phyloP scores from a whole-genome alignment of 2,113 vertebrate species.

The Plecotus auritus region DNA sequence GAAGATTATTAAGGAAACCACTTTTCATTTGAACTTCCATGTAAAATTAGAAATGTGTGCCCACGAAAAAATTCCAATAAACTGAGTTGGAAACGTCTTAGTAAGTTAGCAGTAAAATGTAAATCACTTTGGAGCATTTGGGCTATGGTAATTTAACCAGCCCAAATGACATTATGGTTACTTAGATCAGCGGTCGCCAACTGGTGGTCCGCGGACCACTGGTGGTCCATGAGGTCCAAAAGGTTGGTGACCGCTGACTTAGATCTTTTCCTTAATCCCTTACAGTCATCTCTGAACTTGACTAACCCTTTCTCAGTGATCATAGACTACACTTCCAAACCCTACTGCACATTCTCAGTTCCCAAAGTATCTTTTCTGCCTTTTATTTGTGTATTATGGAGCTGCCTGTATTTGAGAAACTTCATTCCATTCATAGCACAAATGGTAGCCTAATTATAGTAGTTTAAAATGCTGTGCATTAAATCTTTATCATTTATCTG shows the following conservation, averaged over 20 bases:
- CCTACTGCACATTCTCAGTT: neutral
- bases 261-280: neutral
- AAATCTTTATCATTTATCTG: constrained; percentile 18
- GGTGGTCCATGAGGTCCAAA: no score
- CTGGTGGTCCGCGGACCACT: no score
- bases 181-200: neutral
- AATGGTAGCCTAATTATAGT: neutral
- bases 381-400: neutral
- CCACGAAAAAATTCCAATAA: neutral
- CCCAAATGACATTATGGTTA: neutral
- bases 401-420: neutral
- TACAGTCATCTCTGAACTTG: neutral
- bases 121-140: neutral
- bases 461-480: constrained; percentile 34
- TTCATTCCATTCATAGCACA: neutral
- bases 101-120: neutral
- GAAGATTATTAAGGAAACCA: neutral
- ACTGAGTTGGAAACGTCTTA: neutral
- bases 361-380: neutral
- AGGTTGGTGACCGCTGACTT: no score
- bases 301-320: neutral
- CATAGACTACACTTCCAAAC: neutral
- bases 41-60: neutral
- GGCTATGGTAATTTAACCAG: neutral
- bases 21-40: neutral